phyloP scores from a whole-genome alignment of 2,888 invertebrate genomes.

The Drosophila testacea region DNA sequence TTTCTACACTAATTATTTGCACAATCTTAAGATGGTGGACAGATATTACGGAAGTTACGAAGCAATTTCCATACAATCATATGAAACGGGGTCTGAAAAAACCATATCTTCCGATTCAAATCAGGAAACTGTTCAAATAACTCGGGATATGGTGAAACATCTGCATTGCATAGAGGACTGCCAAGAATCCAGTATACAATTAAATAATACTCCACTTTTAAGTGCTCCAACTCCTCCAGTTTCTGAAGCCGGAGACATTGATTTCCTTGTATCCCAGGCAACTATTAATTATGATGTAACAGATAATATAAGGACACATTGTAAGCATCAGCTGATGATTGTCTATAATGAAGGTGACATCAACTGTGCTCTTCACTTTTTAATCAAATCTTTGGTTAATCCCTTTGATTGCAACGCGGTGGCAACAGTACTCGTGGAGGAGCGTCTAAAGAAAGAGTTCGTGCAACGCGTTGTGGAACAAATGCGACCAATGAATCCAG shows the following conservation, averaged over 20 bases:
- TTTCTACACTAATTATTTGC: neutral
- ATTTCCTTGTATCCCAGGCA: neutral
- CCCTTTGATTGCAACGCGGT: conserved; percentile 45
- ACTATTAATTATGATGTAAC: neutral
- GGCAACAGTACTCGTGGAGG: conserved; percentile 52
- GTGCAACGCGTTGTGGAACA: conserved; percentile 20
- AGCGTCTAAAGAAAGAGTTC: conserved; percentile 37
- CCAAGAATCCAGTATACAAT: neutral
- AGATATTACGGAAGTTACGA: conserved; percentile 22
- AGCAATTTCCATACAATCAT: conserved; percentile 39
- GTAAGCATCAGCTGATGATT: conserved; percentile 56
- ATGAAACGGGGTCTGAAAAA: neutral
- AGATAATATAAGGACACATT: neutral
- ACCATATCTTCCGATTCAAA: neutral
- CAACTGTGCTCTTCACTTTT: conserved; percentile 51
- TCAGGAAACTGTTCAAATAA: conserved; percentile 1
- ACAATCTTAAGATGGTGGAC: conserved; percentile 7
- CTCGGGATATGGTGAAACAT: conserved; percentile 32
- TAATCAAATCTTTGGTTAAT: conserved; percentile 36
- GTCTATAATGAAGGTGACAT: conserved; percentile 51
- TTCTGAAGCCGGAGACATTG: conserved; percentile 10
- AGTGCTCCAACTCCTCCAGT: conserved; percentile 26
- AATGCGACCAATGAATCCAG: conserved; percentile 18
- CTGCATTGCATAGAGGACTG: neutral
- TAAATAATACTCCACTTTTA: neutral